Evolutionary conservation across 2,888 invertebrate species (phyloP), one percentile per base, ranked within the genome.

Genomic region (Cataglyphis cursor): DNA sequence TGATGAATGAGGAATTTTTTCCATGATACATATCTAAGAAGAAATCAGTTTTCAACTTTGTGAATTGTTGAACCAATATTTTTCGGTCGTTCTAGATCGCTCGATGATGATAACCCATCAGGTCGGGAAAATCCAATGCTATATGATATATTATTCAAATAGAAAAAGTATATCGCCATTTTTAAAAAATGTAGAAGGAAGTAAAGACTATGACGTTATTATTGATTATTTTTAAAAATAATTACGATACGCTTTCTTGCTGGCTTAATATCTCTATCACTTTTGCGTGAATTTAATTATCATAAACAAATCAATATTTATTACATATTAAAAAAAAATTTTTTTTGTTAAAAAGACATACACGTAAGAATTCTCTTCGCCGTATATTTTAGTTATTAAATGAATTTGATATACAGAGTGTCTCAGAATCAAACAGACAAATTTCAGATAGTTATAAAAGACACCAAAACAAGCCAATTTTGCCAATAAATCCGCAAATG

Each of bases 31-130:
- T 28, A 62, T 44, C 62, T 74, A 21, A 28, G 41, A 59, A 73
- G 35, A 24, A 38, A 12, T 74, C 41, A 62, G n/a, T 10, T 73
- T n/a, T 6, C 8, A 35, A 18, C 64, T 31, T 44, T 28, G 21
- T 44, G 28, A 15, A n/a, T 73, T 10, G 5, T 41, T 3, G n/a
- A 73, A 64, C 8, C 31, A 44, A 64, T 62, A 31, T 61, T 73
- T n/a, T n/a, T 62, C 18, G 38, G 41, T 38, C 61, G 28, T 64
- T 74, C n/a, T 65, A n/a, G 6, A 44, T 74, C 41, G 15, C 3
- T 5, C 57, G 38, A 41, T 48, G 28, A 65, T 21, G 44, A 41
- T 31, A 75, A 75, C 10, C 21, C 9, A 15, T 62, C 62, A 62
- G 2, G 9, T 57, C 18, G 8, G 10, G 38, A 3, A 73, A 35